Percentiles rank a stretch among this genome's conserved stretches.
These are phyloP conservation scores for Aplidium turbinatum DNA, from an alignment of 23 tunicate species.

Conservation along the genomic window DNA sequence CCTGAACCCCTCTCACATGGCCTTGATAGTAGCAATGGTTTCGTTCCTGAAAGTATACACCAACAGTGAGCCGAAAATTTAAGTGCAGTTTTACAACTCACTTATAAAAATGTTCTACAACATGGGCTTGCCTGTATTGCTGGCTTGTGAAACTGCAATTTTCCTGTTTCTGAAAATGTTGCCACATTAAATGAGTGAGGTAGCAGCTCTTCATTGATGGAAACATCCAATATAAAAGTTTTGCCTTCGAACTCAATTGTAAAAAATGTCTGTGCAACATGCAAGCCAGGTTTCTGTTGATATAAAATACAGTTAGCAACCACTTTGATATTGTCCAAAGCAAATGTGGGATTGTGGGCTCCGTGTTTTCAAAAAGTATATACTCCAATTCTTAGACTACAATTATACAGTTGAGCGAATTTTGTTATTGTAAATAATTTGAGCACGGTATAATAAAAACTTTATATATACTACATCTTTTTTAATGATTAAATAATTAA, in stretches of 20 bases:
- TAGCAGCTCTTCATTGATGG: background rate
- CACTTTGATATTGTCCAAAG: too few relatives aligned
- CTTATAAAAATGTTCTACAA: background rate
- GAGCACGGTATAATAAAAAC: too few relatives aligned
- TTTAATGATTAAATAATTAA: too few relatives aligned
- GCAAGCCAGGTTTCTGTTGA: background rate
- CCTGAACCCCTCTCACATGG: slow-evolving; percentile 29
- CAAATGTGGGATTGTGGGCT: too few relatives aligned
- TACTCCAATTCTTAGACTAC: too few relatives aligned
- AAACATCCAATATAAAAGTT: slow-evolving; percentile 5
- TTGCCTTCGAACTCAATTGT: background rate
- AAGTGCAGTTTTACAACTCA: background rate
- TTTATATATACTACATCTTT: too few relatives aligned
- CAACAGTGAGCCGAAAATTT: background rate
- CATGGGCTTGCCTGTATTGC: background rate
- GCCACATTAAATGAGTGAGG: background rate
- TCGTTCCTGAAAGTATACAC: slow-evolving; percentile 12
- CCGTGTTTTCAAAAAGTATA: too few relatives aligned
- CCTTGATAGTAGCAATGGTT: slow-evolving; percentile 86
- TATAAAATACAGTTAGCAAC: too few relatives aligned
- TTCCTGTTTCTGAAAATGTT: slow-evolving; percentile 7
- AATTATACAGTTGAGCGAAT: too few relatives aligned
- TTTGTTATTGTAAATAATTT: too few relatives aligned
- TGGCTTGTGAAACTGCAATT: slow-evolving; percentile 1
- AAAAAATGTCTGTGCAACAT: background rate